A percentile compares a stretch with the other conserved stretches of the same genome.
phyloP scores from a whole-genome alignment of 2,113 vertebrate genomes.

The Oenanthe melanoleuca region DNA sequence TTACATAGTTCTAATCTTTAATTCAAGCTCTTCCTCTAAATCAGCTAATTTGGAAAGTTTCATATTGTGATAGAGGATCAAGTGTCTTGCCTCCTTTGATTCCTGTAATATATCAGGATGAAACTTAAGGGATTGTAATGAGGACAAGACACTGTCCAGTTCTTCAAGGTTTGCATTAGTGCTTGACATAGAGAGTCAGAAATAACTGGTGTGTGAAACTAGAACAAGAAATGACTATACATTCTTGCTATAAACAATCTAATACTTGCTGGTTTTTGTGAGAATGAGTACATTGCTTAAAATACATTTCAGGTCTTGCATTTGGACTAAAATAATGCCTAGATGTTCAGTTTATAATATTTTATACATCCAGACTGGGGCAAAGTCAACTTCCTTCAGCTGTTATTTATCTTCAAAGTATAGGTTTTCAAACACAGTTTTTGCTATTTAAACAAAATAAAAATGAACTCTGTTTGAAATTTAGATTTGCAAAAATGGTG shows the following conservation, averaged over 20 bases:
- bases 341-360: background rate
- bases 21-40: background rate
- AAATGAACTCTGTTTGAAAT: background rate
- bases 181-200: background rate
- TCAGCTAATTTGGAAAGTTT: background rate
- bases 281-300: background rate
- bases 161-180: background rate
- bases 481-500: background rate
- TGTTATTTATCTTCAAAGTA: background rate
- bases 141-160: background rate
- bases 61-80: background rate
- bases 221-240: background rate
- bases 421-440: background rate
- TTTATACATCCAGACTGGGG: background rate
- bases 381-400: background rate
- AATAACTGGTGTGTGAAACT: background rate
- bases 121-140: background rate
- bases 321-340: background rate
- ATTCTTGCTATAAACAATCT: background rate
- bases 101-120: background rate
- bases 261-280: background rate
- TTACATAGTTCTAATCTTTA: background rate
- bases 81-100: background rate
- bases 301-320: background rate
- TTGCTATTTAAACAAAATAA: background rate